Evolutionary conservation across 2,797 vertebrate genomes (phyloP).

Genomic region (Martes flavigula): DNA sequence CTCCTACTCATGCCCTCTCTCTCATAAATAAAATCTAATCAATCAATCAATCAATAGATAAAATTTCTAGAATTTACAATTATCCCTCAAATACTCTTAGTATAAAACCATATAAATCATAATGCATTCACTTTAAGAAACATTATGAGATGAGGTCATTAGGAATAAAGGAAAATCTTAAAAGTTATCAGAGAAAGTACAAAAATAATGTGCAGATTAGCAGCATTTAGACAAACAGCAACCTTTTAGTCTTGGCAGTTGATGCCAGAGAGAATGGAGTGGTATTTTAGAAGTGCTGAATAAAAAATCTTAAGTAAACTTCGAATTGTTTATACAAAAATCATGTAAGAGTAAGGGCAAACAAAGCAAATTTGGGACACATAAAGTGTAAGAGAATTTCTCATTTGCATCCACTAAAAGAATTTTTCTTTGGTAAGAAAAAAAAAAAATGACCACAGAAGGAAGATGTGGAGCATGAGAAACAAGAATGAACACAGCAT

Average conservation of each 20-base stretch:
- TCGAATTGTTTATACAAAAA: not conserved
- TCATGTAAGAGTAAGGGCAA: not conserved
- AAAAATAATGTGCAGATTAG: not conserved
- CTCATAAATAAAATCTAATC: not conserved
- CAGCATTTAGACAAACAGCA: not conserved
- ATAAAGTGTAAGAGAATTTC: not conserved
- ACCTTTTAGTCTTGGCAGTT: not conserved
- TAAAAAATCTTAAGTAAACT: not conserved
- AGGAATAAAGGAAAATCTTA: not conserved
- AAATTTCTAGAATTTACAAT: not conserved
- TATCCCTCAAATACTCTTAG: not conserved
- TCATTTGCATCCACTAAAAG: not conserved
- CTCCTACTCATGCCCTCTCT: not conserved
- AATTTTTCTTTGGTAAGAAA: slow-evolving; percentile 14
- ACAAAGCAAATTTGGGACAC: not conserved
- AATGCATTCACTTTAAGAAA: slow-evolving; percentile 21
- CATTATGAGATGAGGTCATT: not conserved
- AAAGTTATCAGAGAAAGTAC: not conserved
- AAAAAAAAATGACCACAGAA: not conserved
- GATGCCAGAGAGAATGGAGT: not conserved
- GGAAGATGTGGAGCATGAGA: not conserved
- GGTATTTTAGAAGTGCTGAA: not conserved
- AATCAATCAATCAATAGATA: not conserved
- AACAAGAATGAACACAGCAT: not conserved
- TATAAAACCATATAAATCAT: slow-evolving; percentile 25